These are phyloP conservation scores for Xenentodon cancila DNA, from an alignment of 2,797 vertebrate genomes.

Conservation along the genomic window DNA sequence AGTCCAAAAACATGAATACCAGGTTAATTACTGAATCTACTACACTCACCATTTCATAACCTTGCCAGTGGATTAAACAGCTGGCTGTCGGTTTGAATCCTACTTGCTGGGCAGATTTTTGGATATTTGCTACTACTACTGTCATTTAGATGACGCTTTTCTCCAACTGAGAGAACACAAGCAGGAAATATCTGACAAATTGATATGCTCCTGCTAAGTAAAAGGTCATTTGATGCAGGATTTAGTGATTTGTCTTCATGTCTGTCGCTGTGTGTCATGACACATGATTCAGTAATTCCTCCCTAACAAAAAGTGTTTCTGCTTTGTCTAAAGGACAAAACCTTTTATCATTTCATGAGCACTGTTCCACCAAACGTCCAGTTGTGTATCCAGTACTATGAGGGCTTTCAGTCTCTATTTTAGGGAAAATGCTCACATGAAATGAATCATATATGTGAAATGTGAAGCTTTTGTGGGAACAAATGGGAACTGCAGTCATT, in stretches of 20 bases:
- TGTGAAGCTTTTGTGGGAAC: not conserved
- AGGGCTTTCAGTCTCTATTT: too few species aligned
- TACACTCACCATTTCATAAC: not conserved
- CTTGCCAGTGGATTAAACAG: slow-evolving; percentile 1
- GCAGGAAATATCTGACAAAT: too few species aligned
- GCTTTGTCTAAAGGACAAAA: too few species aligned
- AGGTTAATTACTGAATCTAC: too few species aligned
- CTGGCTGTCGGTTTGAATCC: not conserved
- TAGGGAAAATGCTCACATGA: slow-evolving; percentile 10
- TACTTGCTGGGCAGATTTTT: not conserved
- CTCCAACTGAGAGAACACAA: too few species aligned
- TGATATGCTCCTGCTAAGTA: not conserved
- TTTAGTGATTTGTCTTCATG: not conserved
- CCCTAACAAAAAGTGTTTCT: not conserved
- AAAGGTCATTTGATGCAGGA: not conserved
- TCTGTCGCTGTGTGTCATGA: too few species aligned
- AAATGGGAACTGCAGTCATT: slow-evolving; percentile 4
- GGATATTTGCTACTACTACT: too few species aligned
- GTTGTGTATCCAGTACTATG: too few species aligned
- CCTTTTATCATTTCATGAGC: too few species aligned
- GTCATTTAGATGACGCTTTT: too few species aligned
- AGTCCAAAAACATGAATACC: not conserved
- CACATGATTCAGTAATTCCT: not conserved
- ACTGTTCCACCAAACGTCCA: too few species aligned
- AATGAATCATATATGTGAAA: slow-evolving; percentile 15